Conservation (phyloP, 2,888 invertebrate genomes). For the Agriotes lineatus region DNA sequence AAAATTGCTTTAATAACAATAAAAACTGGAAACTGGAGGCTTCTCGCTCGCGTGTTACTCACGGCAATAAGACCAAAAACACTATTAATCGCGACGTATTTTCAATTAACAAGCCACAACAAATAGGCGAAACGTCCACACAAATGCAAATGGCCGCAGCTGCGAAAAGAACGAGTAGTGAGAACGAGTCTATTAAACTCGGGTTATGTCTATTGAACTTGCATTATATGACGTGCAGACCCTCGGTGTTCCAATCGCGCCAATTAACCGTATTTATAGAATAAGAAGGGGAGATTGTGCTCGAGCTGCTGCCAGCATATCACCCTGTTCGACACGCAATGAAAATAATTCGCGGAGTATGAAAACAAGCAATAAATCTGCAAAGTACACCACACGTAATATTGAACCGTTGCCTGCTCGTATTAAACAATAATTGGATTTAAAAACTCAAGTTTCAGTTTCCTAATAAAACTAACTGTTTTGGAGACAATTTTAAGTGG, state of each 20-base stretch:
- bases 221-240: constrained; percentile 12
- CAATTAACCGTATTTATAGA: constrained; percentile 29
- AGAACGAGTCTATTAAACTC: constrained; percentile 28
- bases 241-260: constrained; percentile 12
- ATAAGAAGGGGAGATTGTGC: neutral
- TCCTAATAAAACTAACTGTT: no score
- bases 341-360: no score
- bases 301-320: no score
- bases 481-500: no score
- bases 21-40: neutral
- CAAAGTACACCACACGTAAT: no score
- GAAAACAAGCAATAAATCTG: no score
- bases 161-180: constrained; percentile 27
- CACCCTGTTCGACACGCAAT: no score
- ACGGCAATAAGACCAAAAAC: neutral
- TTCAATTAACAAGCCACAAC: constrained; percentile 27
- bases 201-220: constrained; percentile 27
- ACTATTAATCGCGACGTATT: constrained; percentile 15
- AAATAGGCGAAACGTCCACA: constrained; percentile 20
- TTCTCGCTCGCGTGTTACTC: constrained; percentile 4
- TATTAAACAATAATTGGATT: no score
- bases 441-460: no score
- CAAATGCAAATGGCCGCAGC: constrained; percentile 28
- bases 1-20: constrained; percentile 3
- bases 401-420: no score